Evolutionary conservation across 2,113 vertebrate species (phyloP), one percentile per base, ranked within the genome.

Genomic region (Tamias sibiricus): DNA sequence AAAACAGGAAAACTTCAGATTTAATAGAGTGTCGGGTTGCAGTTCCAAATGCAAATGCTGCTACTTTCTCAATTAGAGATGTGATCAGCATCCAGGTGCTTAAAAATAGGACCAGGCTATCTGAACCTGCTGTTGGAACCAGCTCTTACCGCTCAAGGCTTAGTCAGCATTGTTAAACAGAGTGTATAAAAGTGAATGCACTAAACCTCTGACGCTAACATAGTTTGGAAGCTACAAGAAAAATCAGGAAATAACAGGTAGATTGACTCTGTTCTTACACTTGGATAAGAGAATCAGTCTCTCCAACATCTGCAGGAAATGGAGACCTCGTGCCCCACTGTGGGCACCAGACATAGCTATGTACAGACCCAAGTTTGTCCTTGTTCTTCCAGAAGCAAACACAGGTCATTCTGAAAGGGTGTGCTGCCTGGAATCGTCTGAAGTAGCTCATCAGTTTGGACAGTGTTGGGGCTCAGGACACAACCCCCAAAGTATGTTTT

Each of bases 401-500:
- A n/a, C 9, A 57, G 9, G 30, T 26, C 24, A 14, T 28, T 37
- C 54, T 20, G 13, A 66, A 66, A 26, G 16, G 14, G 17, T 28
- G 9, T 14, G 30, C 40, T 24, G 30, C 28, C 35, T 5, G 3
- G 35, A 72, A 10, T 11, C 62, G 72, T 71, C 22, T 5, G 11
- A 62, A 16, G 49, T 7, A 11, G 37, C 44, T 37, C 20, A 7
- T 7, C 42, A n/a, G 32, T 57, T 4, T 24, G 80, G 66, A n/a
- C 3, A 6, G 13, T 32, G 64, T 6, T 68, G 66, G 64, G 66
- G 66, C 13, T 68, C 32, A 17, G 69, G 37, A 72, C 69, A 40
- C 0, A 9, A 22, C 10, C n/a, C 8, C 19, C n/a, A 24, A 4
- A 11, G 8, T 0, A 20, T 22, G 32, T 4, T 14, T 40, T 71